Percentiles rank a stretch among this genome's conserved stretches.
Conservation (phyloP, 2,797 vertebrate genomes). For the Cossypha niveicapilla region DNA sequence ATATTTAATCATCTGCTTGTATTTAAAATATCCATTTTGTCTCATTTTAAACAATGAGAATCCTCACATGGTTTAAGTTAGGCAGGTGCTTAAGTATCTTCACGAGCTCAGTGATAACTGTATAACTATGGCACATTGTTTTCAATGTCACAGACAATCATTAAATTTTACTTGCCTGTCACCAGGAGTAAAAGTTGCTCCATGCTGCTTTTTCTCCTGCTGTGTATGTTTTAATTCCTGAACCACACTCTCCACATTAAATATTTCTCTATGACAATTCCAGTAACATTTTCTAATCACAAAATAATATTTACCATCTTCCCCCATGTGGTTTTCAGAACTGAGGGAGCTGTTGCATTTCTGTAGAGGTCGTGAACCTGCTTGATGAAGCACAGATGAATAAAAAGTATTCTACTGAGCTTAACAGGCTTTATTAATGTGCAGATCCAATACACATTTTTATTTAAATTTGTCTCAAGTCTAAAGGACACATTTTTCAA, state of each 20-base stretch:
- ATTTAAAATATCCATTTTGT: not conserved
- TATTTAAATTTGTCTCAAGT: slow-evolving; percentile 74
- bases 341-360: slow-evolving; percentile 69
- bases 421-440: slow-evolving; percentile 75
- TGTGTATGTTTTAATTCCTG: slow-evolving; percentile 63
- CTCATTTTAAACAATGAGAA: not conserved
- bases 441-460: slow-evolving; percentile 66
- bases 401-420: slow-evolving; percentile 71
- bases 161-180: slow-evolving; percentile 37
- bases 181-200: slow-evolving; percentile 27
- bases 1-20: not conserved
- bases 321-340: slow-evolving; percentile 59
- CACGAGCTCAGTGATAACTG: not conserved
- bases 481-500: slow-evolving; percentile 72
- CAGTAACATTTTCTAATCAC: slow-evolving; percentile 78
- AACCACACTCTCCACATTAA: slow-evolving; percentile 35
- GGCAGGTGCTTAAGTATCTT: slow-evolving; percentile 26
- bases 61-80: slow-evolving; percentile 27
- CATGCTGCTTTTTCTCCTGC: slow-evolving; percentile 40
- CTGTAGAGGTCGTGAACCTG: slow-evolving; percentile 73
- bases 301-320: slow-evolving; percentile 75
- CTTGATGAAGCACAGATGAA: slow-evolving; percentile 77
- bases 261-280: slow-evolving; percentile 71
- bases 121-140: not conserved
- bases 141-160: not conserved